Evolutionary conservation across 2,888 invertebrate species (phyloP).

Genomic region (Chalcis sispes): DNA sequence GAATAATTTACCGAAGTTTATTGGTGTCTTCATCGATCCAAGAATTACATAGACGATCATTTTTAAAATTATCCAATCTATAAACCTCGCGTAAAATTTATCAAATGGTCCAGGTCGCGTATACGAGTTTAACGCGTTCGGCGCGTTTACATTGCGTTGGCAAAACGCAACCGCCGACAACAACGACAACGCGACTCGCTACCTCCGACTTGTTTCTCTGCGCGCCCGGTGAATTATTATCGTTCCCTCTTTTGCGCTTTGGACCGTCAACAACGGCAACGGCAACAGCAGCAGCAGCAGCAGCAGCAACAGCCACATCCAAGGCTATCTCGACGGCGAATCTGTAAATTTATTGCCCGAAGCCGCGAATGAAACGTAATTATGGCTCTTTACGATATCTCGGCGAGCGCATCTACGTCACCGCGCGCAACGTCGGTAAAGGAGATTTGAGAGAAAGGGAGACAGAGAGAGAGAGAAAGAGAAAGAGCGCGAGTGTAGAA

Average conservation of each 20-base stretch:
- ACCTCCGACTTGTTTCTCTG: slow-evolving; percentile 66
- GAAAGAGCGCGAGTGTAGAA: background rate
- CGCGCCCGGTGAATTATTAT: slow-evolving; percentile 68
- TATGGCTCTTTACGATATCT: slow-evolving; percentile 66
- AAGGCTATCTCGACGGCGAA: slow-evolving; percentile 66
- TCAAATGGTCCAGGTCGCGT: too few species aligned
- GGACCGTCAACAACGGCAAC: background rate
- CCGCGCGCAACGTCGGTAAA: slow-evolving; percentile 49
- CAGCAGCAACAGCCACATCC: background rate
- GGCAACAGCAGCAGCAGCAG: background rate
- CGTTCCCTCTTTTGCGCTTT: slow-evolving; percentile 36
- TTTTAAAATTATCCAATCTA: too few species aligned
- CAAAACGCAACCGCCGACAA: slow-evolving; percentile 10
- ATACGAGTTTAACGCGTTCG: too few species aligned
- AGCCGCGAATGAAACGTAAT: slow-evolving; percentile 70
- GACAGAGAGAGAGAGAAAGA: background rate
- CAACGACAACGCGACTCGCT: too few species aligned
- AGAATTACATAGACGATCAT: too few species aligned
- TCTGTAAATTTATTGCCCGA: slow-evolving; percentile 69
- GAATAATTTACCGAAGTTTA: too few species aligned
- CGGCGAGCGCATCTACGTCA: slow-evolving; percentile 55
- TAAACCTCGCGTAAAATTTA: too few species aligned
- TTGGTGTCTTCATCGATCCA: too few species aligned
- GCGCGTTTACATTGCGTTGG: too few species aligned
- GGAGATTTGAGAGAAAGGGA: background rate